Base-by-base conservation (phyloP, 2,797 vertebrate genomes). In the Euphonia xanthogaster region DNA sequence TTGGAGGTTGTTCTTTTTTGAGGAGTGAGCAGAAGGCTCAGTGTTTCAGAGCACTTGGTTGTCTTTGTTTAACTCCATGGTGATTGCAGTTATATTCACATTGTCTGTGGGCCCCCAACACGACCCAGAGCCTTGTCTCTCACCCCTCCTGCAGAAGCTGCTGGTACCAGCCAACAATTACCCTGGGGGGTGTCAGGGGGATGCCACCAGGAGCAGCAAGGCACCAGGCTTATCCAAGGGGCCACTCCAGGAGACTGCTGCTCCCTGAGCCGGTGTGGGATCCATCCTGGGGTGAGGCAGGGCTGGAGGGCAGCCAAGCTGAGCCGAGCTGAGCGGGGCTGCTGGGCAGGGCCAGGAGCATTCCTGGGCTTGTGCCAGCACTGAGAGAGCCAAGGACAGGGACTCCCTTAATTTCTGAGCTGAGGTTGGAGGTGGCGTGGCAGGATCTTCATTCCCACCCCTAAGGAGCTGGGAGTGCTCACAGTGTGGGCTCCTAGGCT, bases 351-450 rank as follows among this genome's bases (percentile, higher is more conserved):
- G 17, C 66, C 57, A 37, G 67, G 7, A 28, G 28, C 40, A 10
- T 15, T 35, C 39, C 66, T 57, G 42, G 24, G 51, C 33, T 66
- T 6, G 22, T 45, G 50, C 40, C 42, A 47, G 51, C 24, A 1
- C 35, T 22, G 42, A 15, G 44, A 33, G 24, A 50, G 22, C 19
- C 50, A 14, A 4, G 3, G 5, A 2, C 28, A 55, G 44, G 47
- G 20, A 3, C 2, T 16, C 0, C 16, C 28, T 2, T 1, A 0
- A 21, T 11, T 9, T 14, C 57, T 42, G 19, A 65, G 25, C n/a
- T 50, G 51, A 7, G 12, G 5, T 6, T 1, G 2, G 75, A 53
- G n/a, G 14, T 37, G 44, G 7, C 0, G 0, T 23, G 42, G 42
- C 66, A 47, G 55, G 35, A 57, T 6, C 18, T 68, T 2, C 16